Conservation (phyloP, 2,113 vertebrate species). For the Pitta sordida region DNA sequence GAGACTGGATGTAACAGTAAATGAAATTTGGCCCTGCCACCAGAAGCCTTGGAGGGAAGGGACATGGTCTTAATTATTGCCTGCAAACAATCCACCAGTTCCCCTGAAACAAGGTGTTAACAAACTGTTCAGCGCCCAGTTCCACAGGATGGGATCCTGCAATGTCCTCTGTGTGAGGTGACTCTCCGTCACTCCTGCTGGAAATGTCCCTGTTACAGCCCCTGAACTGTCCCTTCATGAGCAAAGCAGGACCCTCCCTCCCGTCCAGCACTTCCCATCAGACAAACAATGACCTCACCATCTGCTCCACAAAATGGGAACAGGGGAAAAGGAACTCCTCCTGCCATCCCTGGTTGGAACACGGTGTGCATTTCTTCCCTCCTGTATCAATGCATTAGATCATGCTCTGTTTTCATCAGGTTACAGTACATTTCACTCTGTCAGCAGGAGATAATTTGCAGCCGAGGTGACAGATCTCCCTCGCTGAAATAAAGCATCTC, state of each 20-base stretch:
- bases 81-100: not conserved
- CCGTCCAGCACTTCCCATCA: not conserved
- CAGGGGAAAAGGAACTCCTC: not conserved
- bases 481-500: constrained; percentile 47
- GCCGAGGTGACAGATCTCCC: constrained; percentile 2
- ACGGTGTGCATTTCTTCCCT: not conserved
- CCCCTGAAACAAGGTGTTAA: not conserved
- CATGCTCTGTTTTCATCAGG: constrained; percentile 6
- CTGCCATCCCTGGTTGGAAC: not conserved
- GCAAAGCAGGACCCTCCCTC: not conserved
- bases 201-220: not conserved
- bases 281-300: constrained; percentile 2
- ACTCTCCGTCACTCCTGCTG: not conserved
- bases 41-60: not conserved
- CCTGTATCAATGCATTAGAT: not conserved
- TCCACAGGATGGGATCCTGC: not conserved
- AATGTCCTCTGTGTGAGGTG: not conserved
- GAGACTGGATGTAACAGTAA: not conserved
- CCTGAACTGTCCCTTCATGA: not conserved
- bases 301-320: not conserved
- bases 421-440: constrained; percentile 34
- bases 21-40: not conserved
- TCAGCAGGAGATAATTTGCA: constrained; percentile 24
- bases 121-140: not conserved
- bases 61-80: not conserved